Evolutionary conservation across 2,113 vertebrate genomes (phyloP).

Genomic region (Rhinolophus ferrumequinum): DNA sequence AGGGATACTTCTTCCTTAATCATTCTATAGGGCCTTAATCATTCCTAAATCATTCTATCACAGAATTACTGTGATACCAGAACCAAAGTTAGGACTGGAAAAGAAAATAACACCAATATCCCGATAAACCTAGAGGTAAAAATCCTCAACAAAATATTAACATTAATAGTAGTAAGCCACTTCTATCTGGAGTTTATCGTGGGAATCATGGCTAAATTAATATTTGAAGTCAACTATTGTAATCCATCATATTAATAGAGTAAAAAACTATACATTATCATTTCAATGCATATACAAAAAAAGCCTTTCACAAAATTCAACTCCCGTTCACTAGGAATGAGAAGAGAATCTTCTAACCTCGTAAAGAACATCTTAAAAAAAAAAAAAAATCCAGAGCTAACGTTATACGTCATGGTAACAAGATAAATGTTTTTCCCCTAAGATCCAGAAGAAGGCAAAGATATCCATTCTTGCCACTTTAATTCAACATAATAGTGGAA

Average conservation of each 20-base stretch:
- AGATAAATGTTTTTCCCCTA: background rate
- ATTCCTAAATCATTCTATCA: too few relatives aligned
- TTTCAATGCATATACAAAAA: background rate
- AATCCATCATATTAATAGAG: background rate
- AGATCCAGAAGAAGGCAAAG: background rate
- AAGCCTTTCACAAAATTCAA: constrained; percentile 15
- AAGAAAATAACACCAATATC: background rate
- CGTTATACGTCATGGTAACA: background rate
- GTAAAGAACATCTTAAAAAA: background rate
- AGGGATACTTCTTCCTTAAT: background rate
- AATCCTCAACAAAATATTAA: background rate
- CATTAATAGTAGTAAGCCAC: background rate
- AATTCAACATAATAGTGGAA: background rate
- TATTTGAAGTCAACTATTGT: background rate
- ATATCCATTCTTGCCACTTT: background rate
- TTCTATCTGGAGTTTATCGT: background rate
- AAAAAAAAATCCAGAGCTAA: background rate
- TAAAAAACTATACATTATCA: background rate
- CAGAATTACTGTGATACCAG: background rate
- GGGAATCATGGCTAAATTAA: background rate
- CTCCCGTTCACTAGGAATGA: background rate
- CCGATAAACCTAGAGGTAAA: background rate
- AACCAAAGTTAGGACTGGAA: background rate
- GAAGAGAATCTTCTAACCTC: background rate
- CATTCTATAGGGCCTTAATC: background rate